A percentile compares a stretch with the other conserved stretches of the same genome.
These are phyloP conservation scores for Parauchenoglanis ngamensis DNA, from an alignment of 2,797 vertebrate genomes.

Conservation along the genomic window DNA sequence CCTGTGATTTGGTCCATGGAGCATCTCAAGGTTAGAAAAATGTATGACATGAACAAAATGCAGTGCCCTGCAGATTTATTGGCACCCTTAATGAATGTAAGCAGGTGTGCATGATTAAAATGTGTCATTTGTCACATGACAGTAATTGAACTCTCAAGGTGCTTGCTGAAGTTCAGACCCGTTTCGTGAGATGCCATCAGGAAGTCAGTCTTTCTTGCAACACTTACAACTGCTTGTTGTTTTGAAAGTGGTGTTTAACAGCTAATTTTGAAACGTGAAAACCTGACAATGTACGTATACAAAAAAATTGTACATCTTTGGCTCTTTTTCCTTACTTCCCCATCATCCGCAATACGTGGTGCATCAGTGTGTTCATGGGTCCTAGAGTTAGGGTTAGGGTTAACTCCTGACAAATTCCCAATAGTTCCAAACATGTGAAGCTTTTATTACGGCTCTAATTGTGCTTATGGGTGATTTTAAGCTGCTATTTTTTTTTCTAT, in stretches of 20 bases:
- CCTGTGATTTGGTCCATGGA: too few species aligned
- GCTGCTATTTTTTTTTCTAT: not conserved
- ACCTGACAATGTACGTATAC: too few species aligned
- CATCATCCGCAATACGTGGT: not conserved
- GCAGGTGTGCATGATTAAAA: not conserved
- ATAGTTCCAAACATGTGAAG: not conserved
- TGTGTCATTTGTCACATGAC: not conserved
- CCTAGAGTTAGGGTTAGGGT: too few species aligned
- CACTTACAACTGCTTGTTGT: not conserved
- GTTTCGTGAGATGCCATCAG: not conserved
- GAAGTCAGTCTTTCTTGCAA: not conserved
- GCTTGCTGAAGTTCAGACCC: not conserved
- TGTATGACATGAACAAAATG: not conserved
- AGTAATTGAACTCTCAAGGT: not conserved
- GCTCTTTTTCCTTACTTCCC: not conserved
- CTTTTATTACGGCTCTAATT: not conserved
- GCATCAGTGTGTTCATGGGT: not conserved
- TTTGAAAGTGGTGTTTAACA: not conserved
- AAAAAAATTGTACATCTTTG: not conserved
- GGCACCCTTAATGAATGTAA: not conserved
- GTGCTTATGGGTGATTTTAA: not conserved
- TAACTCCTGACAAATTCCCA: not conserved
- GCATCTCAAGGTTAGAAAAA: not conserved
- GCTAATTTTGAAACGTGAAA: not conserved
- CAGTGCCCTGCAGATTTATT: not conserved